Percentiles rank a stretch among this genome's conserved stretches.
These are phyloP conservation scores for Drosophila simulans DNA, from an alignment of 1,140 invertebrate genomes.

Conservation along the genomic window DNA sequence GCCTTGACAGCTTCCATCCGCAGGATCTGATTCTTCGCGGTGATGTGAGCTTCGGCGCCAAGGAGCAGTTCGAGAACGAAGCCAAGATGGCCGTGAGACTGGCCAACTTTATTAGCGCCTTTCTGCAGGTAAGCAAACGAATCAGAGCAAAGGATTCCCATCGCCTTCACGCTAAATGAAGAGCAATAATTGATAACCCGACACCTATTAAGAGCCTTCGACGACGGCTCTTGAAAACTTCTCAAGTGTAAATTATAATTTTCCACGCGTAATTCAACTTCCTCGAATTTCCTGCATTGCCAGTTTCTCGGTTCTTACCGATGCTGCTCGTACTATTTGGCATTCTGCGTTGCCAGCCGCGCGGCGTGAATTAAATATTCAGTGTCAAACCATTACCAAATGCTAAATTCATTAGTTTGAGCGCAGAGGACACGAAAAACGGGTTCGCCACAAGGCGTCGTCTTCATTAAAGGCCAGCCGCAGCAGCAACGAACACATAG, in stretches of 20 bases:
- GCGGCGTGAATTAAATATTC: conserved; percentile 80
- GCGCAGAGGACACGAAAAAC: conserved; percentile 78
- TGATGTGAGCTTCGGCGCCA: conserved; percentile 93
- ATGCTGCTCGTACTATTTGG: conserved; percentile 26
- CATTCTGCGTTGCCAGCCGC: conserved; percentile 50
- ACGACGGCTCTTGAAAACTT: conserved; percentile 77
- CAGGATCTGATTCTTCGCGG: conserved; percentile 92
- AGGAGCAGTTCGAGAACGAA: conserved; percentile 96
- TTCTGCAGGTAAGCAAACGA: conserved; percentile 90
- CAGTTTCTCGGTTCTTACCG: conserved; percentile 67
- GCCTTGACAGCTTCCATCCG: conserved; percentile 87
- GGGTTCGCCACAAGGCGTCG: conserved; percentile 72
- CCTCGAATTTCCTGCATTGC: conserved; percentile 82
- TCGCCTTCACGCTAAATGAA: conserved; percentile 73
- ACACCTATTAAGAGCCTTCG: conserved; percentile 81
- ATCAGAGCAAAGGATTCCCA: conserved; percentile 47
- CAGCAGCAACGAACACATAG: conserved; percentile 18
- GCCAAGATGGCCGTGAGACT: conserved; percentile 97
- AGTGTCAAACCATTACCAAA: conserved; percentile 84
- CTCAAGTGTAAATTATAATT: conserved; percentile 84
- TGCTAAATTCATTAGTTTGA: conserved; percentile 84
- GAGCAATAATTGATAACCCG: conserved; percentile 82
- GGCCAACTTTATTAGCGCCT: conserved; percentile 97
- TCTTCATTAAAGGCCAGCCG: conserved; percentile 72
- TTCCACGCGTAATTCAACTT: conserved; percentile 84